Conservation (phyloP, 64 coral and sea anemone species). For the Montipora sp. region DNA sequence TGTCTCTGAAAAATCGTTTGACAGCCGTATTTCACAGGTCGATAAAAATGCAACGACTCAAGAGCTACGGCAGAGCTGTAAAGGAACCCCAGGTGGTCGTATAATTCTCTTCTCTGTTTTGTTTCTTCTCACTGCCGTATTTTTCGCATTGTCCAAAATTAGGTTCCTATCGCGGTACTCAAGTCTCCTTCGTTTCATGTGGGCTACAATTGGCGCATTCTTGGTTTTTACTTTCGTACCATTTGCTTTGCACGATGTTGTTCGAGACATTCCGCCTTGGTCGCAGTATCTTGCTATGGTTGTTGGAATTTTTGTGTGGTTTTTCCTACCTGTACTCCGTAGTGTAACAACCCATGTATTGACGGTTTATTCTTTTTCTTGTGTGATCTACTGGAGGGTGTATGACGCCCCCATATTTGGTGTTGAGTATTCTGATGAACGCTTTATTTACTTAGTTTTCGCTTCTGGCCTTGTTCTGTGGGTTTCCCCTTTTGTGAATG, state of each 20-base stretch:
- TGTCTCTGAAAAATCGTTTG: background rate
- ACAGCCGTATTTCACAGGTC: background rate
- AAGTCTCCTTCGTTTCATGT: background rate
- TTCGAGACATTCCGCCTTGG: slow-evolving; percentile 66
- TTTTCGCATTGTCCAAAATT: background rate
- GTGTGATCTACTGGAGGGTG: slow-evolving; percentile 13
- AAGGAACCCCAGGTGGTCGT: too few relatives aligned
- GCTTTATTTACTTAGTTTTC: slow-evolving; percentile 52
- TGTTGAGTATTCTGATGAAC: background rate
- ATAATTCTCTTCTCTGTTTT: background rate
- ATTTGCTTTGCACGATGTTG: slow-evolving; percentile 71
- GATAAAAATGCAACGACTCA: background rate
- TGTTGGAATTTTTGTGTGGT: slow-evolving; percentile 56
- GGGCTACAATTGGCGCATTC: background rate
- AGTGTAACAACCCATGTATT: slow-evolving; percentile 36
- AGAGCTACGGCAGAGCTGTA: background rate
- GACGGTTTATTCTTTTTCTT: slow-evolving; percentile 42
- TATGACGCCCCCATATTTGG: background rate
- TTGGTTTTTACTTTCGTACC: slow-evolving; percentile 56
- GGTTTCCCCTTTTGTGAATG: slow-evolving; percentile 47
- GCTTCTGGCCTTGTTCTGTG: slow-evolving; percentile 57
- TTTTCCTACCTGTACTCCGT: slow-evolving; percentile 67
- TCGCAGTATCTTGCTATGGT: slow-evolving; percentile 34
- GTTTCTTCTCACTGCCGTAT: background rate
- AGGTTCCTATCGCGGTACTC: background rate